Percentiles rank a stretch among this genome's conserved stretches.
Conservation (phyloP, 2,113 vertebrate species). For the Cyanoramphus novaezelandiae region DNA sequence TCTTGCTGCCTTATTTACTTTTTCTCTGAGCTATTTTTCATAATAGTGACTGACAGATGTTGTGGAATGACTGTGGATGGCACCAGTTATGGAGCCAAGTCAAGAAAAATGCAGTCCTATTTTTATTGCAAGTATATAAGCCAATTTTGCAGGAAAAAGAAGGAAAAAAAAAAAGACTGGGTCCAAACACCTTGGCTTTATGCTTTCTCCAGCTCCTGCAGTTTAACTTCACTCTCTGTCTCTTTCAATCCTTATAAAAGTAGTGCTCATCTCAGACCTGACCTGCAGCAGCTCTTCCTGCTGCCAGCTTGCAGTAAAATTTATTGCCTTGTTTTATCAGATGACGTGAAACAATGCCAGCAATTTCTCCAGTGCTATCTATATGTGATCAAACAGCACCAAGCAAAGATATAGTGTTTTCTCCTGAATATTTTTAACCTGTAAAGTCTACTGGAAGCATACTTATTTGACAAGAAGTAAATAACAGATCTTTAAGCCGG, state of each 20-base stretch:
- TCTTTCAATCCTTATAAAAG: slow-evolving; percentile 49
- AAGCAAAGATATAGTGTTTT: neutral
- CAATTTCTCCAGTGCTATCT: slow-evolving; percentile 19
- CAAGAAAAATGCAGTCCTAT: neutral
- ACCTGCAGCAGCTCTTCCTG: slow-evolving; percentile 38
- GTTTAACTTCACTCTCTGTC: neutral
- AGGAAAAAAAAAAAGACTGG: neutral
- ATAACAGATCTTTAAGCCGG: neutral
- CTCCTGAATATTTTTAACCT: slow-evolving; percentile 21
- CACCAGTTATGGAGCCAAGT: neutral
- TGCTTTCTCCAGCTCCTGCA: neutral
- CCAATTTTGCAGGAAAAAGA: neutral
- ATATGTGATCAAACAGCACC: slow-evolving; percentile 33
- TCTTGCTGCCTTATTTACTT: neutral
- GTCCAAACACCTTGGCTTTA: neutral
- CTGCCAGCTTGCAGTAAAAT: slow-evolving; percentile 37
- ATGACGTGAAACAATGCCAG: slow-evolving; percentile 46
- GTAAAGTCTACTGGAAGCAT: slow-evolving; percentile 37
- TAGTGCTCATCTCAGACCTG: neutral
- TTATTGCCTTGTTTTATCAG: slow-evolving; percentile 69
- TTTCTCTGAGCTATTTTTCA: neutral
- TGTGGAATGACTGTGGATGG: neutral
- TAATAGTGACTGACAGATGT: neutral
- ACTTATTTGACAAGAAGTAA: slow-evolving; percentile 45
- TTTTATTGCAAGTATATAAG: neutral